Evolutionary conservation across 2,113 vertebrate species (phyloP).

Genomic region (Tachycineta bicolor): DNA sequence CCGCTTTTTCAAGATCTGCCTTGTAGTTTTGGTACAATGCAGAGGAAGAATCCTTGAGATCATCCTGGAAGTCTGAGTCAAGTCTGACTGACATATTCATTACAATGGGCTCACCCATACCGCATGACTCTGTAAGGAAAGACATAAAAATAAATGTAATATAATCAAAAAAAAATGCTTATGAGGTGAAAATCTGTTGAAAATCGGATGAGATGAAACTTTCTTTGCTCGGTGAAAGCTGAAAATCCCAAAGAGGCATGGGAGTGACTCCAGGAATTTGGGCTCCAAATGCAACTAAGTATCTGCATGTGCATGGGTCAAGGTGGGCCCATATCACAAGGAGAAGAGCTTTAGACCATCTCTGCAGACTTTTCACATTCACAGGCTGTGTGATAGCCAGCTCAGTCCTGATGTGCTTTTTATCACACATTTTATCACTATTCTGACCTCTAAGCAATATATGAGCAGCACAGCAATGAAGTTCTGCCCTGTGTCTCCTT

Average conservation of each 20-base stretch:
- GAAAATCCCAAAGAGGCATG: background rate
- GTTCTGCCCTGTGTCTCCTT: background rate
- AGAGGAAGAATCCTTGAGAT: slow-evolving; percentile 68
- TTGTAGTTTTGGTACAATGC: slow-evolving; percentile 66
- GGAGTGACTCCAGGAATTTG: background rate
- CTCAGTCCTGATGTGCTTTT: background rate
- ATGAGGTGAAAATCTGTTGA: background rate
- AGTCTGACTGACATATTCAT: slow-evolving; percentile 70
- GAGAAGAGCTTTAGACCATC: background rate
- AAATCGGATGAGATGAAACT: background rate
- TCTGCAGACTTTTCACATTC: background rate
- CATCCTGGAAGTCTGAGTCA: slow-evolving; percentile 35
- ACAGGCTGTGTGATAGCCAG: background rate
- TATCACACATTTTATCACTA: background rate
- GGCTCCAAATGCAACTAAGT: background rate
- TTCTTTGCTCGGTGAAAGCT: background rate
- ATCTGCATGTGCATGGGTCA: background rate
- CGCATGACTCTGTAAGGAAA: background rate
- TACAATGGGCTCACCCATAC: background rate
- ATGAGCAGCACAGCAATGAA: background rate
- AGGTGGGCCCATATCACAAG: background rate
- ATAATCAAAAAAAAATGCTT: background rate
- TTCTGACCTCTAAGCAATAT: background rate
- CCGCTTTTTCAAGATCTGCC: slow-evolving; percentile 72
- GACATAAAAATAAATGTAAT: background rate